Evolutionary conservation across 2,113 vertebrate species (phyloP).

Genomic region (Castor canadensis): DNA sequence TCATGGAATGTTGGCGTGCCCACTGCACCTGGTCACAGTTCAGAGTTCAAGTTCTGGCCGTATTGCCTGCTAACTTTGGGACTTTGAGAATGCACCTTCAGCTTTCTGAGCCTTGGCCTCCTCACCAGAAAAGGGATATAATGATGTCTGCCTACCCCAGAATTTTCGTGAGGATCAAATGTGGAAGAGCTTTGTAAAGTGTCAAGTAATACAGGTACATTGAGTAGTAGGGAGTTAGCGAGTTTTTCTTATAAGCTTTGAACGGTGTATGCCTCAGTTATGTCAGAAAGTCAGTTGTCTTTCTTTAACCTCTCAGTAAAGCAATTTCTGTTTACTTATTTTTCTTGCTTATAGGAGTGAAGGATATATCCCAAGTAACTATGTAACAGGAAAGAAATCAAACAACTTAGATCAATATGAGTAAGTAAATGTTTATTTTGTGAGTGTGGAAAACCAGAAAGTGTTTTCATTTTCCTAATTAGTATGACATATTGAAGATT

Average conservation of each 20-base stretch:
- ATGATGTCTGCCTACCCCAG: not conserved
- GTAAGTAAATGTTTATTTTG: slow-evolving; percentile 86
- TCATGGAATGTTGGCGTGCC: not conserved
- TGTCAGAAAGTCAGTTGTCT: not conserved
- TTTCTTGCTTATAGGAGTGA: slow-evolving; percentile 86
- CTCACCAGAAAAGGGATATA: not conserved
- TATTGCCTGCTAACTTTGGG: not conserved
- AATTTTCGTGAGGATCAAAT: slow-evolving; percentile 1
- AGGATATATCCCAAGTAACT: slow-evolving; percentile 97
- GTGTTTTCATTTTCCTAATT: slow-evolving; percentile 23
- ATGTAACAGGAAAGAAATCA: slow-evolving; percentile 91
- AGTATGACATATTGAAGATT: slow-evolving; percentile 1
- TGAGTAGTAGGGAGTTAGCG: not conserved
- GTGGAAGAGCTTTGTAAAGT: too few relatives aligned
- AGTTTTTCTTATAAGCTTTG: not conserved
- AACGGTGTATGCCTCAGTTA: not conserved
- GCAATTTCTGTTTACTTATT: slow-evolving; percentile 36
- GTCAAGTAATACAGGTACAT: not conserved
- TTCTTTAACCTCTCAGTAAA: not conserved
- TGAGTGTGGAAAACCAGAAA: slow-evolving; percentile 23
- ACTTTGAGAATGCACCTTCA: not conserved
- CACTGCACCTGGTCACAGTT: not conserved
- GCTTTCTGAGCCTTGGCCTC: slow-evolving; percentile 30
- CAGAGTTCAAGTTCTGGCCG: not conserved
- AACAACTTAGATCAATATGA: slow-evolving; percentile 92